Evolutionary conservation across 2,797 vertebrate species (phyloP), one percentile per base, ranked within the genome.

Genomic region (Gastrophryne carolinensis): DNA sequence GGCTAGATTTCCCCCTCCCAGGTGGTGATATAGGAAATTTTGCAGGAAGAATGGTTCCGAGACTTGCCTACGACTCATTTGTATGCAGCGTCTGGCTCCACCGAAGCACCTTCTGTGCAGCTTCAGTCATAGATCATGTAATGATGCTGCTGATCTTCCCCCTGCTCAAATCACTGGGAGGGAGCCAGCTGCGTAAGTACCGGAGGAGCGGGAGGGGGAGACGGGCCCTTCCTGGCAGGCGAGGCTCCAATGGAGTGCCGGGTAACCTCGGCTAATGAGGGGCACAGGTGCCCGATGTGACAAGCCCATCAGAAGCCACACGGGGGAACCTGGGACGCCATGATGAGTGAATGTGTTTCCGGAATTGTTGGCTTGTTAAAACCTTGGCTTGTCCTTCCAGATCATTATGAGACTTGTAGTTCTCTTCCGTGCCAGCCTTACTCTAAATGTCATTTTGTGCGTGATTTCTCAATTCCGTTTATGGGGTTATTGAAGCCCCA

Each of bases 121-220:
- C 75, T 78, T 78, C 75, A 72, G 71, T 64, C 75, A 78, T 78
- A 78, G 50, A 78, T 78, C 75, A 78, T 78, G 75, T 78, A 78
- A 72, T 64, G 62, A 70, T 76, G 57, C 37, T 56, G 66, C 66
- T 76, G 74, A 78, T 78, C 68, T 70, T 24, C 74, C 30, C 50
- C 26, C 57, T 21, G 60, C 75, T 71, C 75, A 58, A 71, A 72
- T 78, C 67, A 65, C 60, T 65, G 75, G 75, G 75, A 78, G 68
- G 67, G 67, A 71, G 61, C 60, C 60, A 49, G 50, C 60, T 69
- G 73, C 52, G 8, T 13, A 29, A 49, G 11, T 10, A 44, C 39
- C 9, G 39, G n/a, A 44, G 34, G 29, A 39, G 35, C 50, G 29
- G 27, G 30, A 23, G 41, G 57, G 35, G 32, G 41, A 30, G 53